Evolutionary conservation across 2,888 invertebrate genomes (phyloP).

Genomic region (Ochropleura plecta): DNA sequence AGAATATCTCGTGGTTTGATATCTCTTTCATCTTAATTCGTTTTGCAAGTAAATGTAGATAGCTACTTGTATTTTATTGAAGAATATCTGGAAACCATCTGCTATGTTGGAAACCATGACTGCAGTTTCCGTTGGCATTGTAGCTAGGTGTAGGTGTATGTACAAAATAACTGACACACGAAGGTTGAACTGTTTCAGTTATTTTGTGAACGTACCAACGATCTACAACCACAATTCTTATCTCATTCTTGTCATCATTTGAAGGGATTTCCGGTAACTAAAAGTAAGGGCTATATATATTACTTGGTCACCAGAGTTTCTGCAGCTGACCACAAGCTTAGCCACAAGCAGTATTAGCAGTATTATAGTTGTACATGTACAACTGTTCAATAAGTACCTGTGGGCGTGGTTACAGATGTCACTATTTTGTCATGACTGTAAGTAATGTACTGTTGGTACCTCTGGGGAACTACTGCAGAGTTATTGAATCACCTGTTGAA

Average conservation of each 20-base stretch:
- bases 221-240: background rate
- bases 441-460: background rate
- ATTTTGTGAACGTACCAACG: background rate
- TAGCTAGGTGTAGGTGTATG: no score
- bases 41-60: background rate
- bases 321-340: no score
- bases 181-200: background rate
- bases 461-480: conserved; percentile 17
- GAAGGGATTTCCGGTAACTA: background rate
- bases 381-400: background rate
- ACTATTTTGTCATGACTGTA: background rate
- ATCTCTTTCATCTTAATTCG: conserved; percentile 47
- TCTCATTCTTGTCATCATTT: no score
- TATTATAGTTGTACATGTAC: background rate
- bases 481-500: conserved; percentile 51
- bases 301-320: background rate
- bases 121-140: background rate
- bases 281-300: background rate
- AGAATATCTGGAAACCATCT: background rate
- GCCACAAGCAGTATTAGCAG: background rate
- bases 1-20: background rate
- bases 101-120: background rate
- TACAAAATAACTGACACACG: no score
- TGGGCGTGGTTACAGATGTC: background rate
- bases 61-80: background rate